Evolutionary conservation across 2,888 invertebrate genomes (phyloP), one percentile per base, ranked within the genome.

Genomic region (Pemphredon lugubris): DNA sequence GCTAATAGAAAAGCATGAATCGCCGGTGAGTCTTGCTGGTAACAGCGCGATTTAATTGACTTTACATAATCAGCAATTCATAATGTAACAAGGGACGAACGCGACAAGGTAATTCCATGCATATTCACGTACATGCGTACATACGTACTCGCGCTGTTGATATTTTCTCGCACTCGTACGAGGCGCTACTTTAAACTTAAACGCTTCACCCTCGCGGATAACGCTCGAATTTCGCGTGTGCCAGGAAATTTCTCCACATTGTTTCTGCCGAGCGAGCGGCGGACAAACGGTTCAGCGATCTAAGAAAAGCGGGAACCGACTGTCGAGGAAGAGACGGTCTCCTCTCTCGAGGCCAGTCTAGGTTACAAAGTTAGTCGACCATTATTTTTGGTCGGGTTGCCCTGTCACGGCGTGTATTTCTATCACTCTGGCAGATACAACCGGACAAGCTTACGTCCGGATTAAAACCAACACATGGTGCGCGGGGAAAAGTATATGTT

Each of bases 321-420:
- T 13, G 37, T 61, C 34, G 51, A 55, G 60, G 40, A 42, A 34
- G 53, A 53, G 40, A 16, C 20, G 26, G 23, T 40, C 45, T 51
- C 53, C 21, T n/a, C 51, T 18, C 20, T 37, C 73, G 73, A 70
- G 77, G 70, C 55, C 54, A 57, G 73, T 65, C 75, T 64, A 72
- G 61, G 61, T 60, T 66, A 73, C 66, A 77, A 68, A 77, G 77
- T 70, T 77, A 50, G 68, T 65, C 69, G 72, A 59, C 61, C 67
- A 77, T 69, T 76, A 76, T 73, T 77, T 77, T 69, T 63, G 76
- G 72, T 73, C 65, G 70, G 39, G 45, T 66, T 58, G 61, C 45
- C 47, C 63, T 60, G 51, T 57, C 54, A 23, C 59, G 39, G 26
- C 32, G 65, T n/a, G 74, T 73, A 73, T 73, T 74, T 63, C 63